Evolutionary conservation across 2,888 invertebrate species (phyloP).

Genomic region (Eurytoma californica): DNA sequence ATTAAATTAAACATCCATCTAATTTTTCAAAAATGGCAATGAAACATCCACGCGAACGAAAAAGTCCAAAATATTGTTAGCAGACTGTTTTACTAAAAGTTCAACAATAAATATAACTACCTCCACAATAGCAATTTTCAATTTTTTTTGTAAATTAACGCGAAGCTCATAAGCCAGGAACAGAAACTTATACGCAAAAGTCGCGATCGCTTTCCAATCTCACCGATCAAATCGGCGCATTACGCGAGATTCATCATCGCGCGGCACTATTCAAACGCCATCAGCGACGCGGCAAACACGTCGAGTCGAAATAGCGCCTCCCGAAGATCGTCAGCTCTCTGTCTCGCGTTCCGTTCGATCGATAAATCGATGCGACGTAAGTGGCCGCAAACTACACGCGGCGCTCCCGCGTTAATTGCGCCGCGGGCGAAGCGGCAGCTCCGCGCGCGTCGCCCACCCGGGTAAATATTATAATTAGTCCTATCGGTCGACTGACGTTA

Average conservation of each 20-base stretch:
- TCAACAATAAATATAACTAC: no score
- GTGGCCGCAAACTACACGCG: constrained; percentile 29
- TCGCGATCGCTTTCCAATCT: neutral
- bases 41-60: no score
- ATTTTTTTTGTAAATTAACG: neutral
- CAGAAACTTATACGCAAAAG: neutral
- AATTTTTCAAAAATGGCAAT: no score
- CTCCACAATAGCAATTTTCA: no score
- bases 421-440: constrained; percentile 32
- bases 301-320: constrained; percentile 8
- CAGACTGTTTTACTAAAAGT: no score
- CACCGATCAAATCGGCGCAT: neutral
- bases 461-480: constrained; percentile 68
- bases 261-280: constrained; percentile 8
- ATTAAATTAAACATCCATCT: no score
- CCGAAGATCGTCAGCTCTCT: constrained; percentile 2
- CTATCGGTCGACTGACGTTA: constrained; percentile 58
- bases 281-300: constrained; percentile 7
- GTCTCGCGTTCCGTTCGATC: neutral
- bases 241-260: neutral
- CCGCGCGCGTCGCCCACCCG: neutral
- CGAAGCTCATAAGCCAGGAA: neutral
- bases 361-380: constrained; percentile 34
- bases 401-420: constrained; percentile 14
- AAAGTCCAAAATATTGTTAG: no score